phyloP scores from a whole-genome alignment of 2,797 vertebrate species.

The Molossus alvarezi region DNA sequence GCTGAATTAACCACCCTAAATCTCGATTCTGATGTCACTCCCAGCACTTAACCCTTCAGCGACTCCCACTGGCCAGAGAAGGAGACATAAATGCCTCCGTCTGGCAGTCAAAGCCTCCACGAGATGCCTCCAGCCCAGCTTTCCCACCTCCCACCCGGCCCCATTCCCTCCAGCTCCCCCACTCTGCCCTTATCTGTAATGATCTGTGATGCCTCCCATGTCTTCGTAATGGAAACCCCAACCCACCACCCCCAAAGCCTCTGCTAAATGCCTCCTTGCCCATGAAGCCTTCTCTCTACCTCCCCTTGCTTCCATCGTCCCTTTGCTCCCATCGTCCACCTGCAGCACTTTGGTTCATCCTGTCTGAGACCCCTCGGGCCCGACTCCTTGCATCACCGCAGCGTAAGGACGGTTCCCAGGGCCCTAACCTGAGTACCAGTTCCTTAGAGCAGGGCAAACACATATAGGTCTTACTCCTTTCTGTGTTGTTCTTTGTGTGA shows the following conservation, averaged over 20 bases:
- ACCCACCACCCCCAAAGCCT: neutral
- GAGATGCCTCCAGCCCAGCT: neutral
- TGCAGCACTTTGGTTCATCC: neutral
- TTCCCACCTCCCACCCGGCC: neutral
- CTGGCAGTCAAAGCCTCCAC: neutral
- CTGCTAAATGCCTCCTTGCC: neutral
- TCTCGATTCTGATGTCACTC: neutral
- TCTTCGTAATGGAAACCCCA: neutral
- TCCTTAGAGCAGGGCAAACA: neutral
- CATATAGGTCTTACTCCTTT: no score
- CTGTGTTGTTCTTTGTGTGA: neutral
- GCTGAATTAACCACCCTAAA: neutral
- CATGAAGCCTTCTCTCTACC: neutral
- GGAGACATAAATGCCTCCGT: neutral
- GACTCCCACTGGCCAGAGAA: neutral
- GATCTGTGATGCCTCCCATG: rapidly evolving
- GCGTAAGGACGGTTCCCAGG: rapidly evolving
- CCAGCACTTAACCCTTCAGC: neutral
- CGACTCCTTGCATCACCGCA: neutral
- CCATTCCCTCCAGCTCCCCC: neutral
- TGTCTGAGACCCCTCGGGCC: neutral
- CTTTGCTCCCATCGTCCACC: rapidly evolving
- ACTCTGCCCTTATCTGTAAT: neutral
- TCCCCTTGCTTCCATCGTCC: rapidly evolving
- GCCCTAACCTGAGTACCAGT: neutral